phyloP scores from a whole-genome alignment of 64 coral and sea anemone species.

The Pocillopora verrucosa region DNA sequence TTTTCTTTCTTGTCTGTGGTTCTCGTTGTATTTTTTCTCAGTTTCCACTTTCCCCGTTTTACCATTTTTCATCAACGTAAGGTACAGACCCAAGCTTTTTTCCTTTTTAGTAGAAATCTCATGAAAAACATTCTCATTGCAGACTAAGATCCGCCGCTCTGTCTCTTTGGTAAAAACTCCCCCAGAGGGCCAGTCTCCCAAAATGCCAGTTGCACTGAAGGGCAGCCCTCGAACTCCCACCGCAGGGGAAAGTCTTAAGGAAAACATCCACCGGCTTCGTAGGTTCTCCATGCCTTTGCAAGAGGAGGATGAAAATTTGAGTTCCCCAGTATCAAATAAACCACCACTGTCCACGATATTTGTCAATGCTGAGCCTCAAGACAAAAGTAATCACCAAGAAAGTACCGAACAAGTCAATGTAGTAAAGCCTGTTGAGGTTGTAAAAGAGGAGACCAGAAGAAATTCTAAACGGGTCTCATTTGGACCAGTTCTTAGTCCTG shows the following conservation, averaged over 20 bases:
- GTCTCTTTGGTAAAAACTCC: conserved; percentile 12
- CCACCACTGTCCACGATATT: conserved; percentile 33
- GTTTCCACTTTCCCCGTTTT: too few species aligned
- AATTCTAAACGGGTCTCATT: conserved; percentile 85
- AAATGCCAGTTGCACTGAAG: conserved; percentile 53
- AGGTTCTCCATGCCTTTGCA: conserved; percentile 73
- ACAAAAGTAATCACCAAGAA: neutral
- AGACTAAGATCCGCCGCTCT: conserved; percentile 59
- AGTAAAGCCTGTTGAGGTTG: conserved; percentile 37
- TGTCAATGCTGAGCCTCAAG: neutral
- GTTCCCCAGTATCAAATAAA: conserved; percentile 41
- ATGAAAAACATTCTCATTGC: neutral
- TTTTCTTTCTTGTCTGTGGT: too few species aligned
- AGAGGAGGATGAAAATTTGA: conserved; percentile 76
- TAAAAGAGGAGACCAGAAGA: neutral
- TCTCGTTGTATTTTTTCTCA: too few species aligned
- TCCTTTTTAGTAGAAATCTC: too few species aligned
- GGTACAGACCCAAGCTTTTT: too few species aligned
- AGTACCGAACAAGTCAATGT: conserved; percentile 25
- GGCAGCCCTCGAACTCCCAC: conserved; percentile 73
- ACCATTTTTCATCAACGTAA: too few species aligned
- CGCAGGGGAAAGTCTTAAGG: conserved; percentile 57
- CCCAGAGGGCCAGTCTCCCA: conserved; percentile 36
- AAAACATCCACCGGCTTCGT: conserved; percentile 72
- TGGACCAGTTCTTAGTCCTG: conserved; percentile 92